phyloP scores from a whole-genome alignment of 2,797 vertebrate genomes.

The Remorina albescens region DNA sequence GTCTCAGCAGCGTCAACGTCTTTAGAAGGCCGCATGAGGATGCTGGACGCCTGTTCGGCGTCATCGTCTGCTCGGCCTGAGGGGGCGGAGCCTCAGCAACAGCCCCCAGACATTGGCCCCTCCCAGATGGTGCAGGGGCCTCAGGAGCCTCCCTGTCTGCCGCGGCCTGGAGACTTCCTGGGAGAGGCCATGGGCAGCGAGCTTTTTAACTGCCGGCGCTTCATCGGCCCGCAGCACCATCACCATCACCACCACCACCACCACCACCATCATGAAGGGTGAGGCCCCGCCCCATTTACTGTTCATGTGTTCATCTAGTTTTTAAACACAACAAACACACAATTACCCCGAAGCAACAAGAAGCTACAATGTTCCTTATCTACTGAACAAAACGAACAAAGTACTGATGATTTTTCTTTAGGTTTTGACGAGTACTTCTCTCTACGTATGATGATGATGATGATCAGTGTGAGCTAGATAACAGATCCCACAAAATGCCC shows the following conservation, averaged over 20 bases:
- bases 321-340: too few relatives aligned
- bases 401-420: too few relatives aligned
- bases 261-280: slow-evolving; percentile 91
- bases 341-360: too few relatives aligned
- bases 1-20: slow-evolving; percentile 76
- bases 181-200: slow-evolving; percentile 95
- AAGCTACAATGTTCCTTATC: too few relatives aligned
- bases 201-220: slow-evolving; percentile 95
- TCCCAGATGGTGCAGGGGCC: slow-evolving; percentile 89
- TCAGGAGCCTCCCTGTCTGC: slow-evolving; percentile 91
- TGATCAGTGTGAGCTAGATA: too few relatives aligned
- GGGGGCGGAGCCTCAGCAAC: slow-evolving; percentile 79
- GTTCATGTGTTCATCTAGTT: too few relatives aligned
- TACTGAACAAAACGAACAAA: too few relatives aligned
- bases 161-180: slow-evolving; percentile 92
- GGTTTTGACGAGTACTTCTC: too few relatives aligned
- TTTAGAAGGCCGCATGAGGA: slow-evolving; percentile 88
- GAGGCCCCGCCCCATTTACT: too few relatives aligned
- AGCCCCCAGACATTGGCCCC: slow-evolving; percentile 84
- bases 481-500: too few relatives aligned
- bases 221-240: slow-evolving; percentile 96
- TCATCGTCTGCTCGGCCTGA: slow-evolving; percentile 82
- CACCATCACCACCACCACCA: slow-evolving; percentile 94
- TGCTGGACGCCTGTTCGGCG: slow-evolving; percentile 89
- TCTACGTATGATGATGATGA: too few relatives aligned